Evolutionary conservation across 2,888 invertebrate genomes (phyloP).

Genomic region (Diarsia dahlii): DNA sequence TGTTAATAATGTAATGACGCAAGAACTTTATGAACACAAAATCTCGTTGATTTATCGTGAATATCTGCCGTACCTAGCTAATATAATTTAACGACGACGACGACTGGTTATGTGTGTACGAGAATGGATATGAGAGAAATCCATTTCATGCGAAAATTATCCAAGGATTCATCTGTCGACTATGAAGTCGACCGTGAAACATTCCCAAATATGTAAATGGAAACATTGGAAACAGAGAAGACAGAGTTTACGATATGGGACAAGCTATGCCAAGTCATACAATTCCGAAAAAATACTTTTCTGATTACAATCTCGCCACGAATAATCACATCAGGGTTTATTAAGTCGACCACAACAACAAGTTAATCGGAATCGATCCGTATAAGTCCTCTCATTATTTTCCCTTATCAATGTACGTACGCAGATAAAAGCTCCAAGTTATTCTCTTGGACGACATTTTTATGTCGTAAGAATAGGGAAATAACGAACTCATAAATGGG

Average conservation of each 20-base stretch:
- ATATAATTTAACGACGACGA: slow-evolving; percentile 54
- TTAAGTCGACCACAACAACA: slow-evolving; percentile 83
- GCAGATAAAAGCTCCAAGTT: slow-evolving; percentile 84
- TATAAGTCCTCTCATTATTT: slow-evolving; percentile 87
- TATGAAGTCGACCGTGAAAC: slow-evolving; percentile 73
- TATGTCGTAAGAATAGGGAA: slow-evolving; percentile 89
- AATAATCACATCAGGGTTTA: slow-evolving; percentile 72
- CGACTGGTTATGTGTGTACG: slow-evolving; percentile 46
- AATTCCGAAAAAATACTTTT: slow-evolving; percentile 58
- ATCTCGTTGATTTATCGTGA: slow-evolving; percentile 52
- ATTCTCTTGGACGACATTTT: slow-evolving; percentile 88
- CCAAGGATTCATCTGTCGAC: slow-evolving; percentile 73
- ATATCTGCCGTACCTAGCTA: slow-evolving; percentile 35
- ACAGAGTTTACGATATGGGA: slow-evolving; percentile 68
- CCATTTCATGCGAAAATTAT: slow-evolving; percentile 75
- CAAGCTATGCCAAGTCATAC: slow-evolving; percentile 54
- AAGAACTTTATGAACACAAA: slow-evolving; percentile 54
- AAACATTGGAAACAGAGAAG: slow-evolving; percentile 75
- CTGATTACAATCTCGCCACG: slow-evolving; percentile 61
- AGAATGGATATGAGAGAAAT: slow-evolving; percentile 59
- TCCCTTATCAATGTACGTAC: slow-evolving; percentile 86
- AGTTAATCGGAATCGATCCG: slow-evolving; percentile 84
- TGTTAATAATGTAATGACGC: slow-evolving; percentile 53
- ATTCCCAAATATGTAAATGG: slow-evolving; percentile 75
- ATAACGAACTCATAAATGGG: slow-evolving; percentile 89